phyloP scores from a whole-genome alignment of 2,797 vertebrate species.

The Eulemur rubriventer region DNA sequence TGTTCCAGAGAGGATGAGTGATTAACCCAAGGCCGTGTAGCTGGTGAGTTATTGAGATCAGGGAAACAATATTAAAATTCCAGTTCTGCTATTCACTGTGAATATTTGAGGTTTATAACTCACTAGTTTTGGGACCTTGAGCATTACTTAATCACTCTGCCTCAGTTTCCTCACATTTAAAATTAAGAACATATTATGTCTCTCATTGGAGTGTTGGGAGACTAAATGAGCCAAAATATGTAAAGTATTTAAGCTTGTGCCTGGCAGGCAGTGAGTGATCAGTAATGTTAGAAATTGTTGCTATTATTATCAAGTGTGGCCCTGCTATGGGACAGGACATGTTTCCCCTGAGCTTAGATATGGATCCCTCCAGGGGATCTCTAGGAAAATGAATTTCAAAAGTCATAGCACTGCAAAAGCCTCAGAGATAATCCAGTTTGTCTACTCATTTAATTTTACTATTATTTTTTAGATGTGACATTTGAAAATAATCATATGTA shows the following conservation, averaged over 20 bases:
- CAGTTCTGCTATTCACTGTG: background rate
- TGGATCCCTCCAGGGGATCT: background rate
- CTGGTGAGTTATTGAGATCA: background rate
- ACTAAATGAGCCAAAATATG: background rate
- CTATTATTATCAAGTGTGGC: background rate
- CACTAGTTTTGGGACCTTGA: background rate
- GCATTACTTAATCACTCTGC: background rate
- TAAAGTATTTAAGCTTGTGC: background rate
- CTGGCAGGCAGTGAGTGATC: background rate
- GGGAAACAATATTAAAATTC: background rate
- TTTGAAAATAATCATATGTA: constrained; percentile 37
- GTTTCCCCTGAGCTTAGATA: background rate
- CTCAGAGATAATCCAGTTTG: constrained; percentile 21
- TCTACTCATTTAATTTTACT: constrained; percentile 37
- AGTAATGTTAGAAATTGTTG: constrained; percentile 20
- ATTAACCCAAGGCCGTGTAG: background rate
- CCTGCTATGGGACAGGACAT: background rate
- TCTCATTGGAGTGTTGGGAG: background rate
- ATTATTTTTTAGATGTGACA: constrained; percentile 26
- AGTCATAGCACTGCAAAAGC: background rate
- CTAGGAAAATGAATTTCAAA: constrained; percentile 34
- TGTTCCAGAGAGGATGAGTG: background rate
- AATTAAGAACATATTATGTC: background rate
- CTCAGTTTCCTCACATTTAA: constrained; percentile 36
- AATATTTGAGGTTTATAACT: background rate